Conservation (phyloP, 2,797 vertebrate genomes). For the Falco rusticolus region DNA sequence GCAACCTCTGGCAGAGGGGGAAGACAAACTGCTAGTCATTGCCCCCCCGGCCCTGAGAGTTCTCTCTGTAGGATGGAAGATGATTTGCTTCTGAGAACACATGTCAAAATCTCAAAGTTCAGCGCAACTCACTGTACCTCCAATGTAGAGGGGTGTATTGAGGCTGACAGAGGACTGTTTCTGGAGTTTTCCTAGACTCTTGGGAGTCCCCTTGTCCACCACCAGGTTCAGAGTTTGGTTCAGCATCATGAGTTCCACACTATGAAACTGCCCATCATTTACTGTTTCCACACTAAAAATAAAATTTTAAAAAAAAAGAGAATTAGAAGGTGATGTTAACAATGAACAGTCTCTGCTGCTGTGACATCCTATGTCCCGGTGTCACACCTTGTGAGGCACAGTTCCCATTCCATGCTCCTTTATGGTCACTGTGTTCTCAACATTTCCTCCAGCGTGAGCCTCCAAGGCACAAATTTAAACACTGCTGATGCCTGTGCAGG, state of each 20-base stretch:
- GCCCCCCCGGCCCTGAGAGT: fast-evolving
- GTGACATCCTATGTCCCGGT: fast-evolving
- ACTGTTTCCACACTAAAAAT: slow-evolving; percentile 91
- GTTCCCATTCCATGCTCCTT: background rate
- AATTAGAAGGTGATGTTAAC: background rate
- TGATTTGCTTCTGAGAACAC: background rate
- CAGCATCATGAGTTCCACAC: slow-evolving; percentile 92
- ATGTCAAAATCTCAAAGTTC: background rate
- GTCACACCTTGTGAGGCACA: background rate
- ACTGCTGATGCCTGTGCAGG: background rate
- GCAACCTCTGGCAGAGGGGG: background rate
- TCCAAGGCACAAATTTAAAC: background rate
- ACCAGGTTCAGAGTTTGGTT: slow-evolving; percentile 95
- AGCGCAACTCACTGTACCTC: slow-evolving; percentile 80
- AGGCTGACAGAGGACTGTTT: slow-evolving; percentile 88
- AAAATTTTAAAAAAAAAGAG: background rate
- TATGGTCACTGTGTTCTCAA: fast-evolving
- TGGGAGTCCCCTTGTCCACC: slow-evolving; percentile 93
- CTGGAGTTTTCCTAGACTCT: slow-evolving; percentile 93
- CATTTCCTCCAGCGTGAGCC: background rate
- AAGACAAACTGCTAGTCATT: background rate
- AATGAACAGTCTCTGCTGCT: background rate
- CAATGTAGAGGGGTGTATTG: slow-evolving; percentile 95
- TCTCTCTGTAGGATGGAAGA: background rate
- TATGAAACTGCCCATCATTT: slow-evolving; percentile 95